Percentiles rank a stretch among this genome's conserved stretches.
Evolutionary conservation across 2,797 vertebrate genomes (phyloP).

Genomic region (Toxotes lorentzi): DNA sequence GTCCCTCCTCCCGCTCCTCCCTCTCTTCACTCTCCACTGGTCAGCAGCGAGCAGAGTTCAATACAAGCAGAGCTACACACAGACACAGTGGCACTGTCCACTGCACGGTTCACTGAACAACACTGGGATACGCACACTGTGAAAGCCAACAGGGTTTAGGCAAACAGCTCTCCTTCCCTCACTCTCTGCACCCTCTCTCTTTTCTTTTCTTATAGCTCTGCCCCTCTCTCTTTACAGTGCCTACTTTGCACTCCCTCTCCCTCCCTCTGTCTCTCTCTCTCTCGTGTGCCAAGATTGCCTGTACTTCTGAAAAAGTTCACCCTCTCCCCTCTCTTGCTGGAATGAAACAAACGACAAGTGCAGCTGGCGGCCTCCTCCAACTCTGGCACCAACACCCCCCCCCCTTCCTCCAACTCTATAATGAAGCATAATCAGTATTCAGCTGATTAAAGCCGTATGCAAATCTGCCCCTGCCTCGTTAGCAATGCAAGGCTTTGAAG

Average conservation of each 20-base stretch:
- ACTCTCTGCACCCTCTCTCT: constrained; percentile 52
- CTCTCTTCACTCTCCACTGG: constrained; percentile 77
- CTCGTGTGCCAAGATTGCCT: constrained; percentile 91
- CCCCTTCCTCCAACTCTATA: constrained; percentile 82
- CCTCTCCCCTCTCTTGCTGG: constrained; percentile 83
- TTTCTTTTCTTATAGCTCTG: constrained; percentile 73
- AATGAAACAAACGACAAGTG: constrained; percentile 99
- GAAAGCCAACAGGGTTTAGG: constrained; percentile 77
- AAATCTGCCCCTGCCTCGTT: constrained; percentile 97
- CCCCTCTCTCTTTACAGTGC: constrained; percentile 63
- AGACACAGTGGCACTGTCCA: constrained; percentile 76
- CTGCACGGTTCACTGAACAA: constrained; percentile 77
- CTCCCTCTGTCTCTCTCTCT: constrained; percentile 39
- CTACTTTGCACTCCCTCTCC: constrained; percentile 58
- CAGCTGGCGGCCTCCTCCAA: constrained; percentile 94
- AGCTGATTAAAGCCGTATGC: constrained; percentile 99
- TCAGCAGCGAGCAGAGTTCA: constrained; percentile 73
- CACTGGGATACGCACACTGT: constrained; percentile 77
- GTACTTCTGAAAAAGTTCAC: constrained; percentile 97
- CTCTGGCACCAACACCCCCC: background rate
- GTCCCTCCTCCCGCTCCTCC: constrained; percentile 62
- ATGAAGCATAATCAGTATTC: constrained; percentile 99
- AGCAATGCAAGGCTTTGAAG: constrained; percentile 99
- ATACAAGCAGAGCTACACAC: constrained; percentile 66
- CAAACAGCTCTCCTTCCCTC: constrained; percentile 76